Evolutionary conservation across 1,140 invertebrate genomes (phyloP).

Genomic region (Cydia amplana): DNA sequence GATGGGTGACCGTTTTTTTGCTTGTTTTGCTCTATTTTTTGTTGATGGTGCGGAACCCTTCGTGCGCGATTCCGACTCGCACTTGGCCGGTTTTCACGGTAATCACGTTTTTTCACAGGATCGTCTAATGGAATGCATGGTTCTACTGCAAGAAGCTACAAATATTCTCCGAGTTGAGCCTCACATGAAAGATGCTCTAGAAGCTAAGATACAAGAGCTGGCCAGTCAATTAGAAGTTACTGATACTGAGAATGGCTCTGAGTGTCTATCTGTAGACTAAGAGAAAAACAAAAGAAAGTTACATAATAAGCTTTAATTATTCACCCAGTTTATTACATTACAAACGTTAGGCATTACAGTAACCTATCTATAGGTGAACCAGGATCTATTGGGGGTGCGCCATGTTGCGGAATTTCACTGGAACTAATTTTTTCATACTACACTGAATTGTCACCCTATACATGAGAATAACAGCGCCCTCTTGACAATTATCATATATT

Average conservation of each 20-base stretch:
- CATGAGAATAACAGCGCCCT: too few species aligned
- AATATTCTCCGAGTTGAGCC: constrained; percentile 80
- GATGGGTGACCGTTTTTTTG: too few species aligned
- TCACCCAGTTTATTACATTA: background rate
- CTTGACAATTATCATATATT: too few species aligned
- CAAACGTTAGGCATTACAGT: background rate
- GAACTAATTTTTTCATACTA: too few species aligned
- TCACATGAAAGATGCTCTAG: constrained; percentile 78
- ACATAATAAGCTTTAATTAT: constrained; percentile 4
- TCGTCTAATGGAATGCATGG: constrained; percentile 77
- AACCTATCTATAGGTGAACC: too few species aligned
- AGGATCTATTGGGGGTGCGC: too few species aligned
- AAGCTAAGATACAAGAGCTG: constrained; percentile 71
- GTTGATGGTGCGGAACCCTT: too few species aligned
- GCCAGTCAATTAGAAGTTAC: constrained; percentile 64
- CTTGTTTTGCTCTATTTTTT: too few species aligned
- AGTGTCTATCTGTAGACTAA: constrained; percentile 31
- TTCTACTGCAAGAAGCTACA: constrained; percentile 79
- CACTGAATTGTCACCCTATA: too few species aligned
- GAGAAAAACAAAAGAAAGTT: background rate
- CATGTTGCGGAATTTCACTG: too few species aligned
- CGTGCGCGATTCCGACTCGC: too few species aligned
- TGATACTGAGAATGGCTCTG: constrained; percentile 38
- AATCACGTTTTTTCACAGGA: constrained; percentile 61
- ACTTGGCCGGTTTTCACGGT: too few species aligned